Evolutionary conservation across 2,113 vertebrate species (phyloP).

Genomic region (Holacanthus passer): DNA sequence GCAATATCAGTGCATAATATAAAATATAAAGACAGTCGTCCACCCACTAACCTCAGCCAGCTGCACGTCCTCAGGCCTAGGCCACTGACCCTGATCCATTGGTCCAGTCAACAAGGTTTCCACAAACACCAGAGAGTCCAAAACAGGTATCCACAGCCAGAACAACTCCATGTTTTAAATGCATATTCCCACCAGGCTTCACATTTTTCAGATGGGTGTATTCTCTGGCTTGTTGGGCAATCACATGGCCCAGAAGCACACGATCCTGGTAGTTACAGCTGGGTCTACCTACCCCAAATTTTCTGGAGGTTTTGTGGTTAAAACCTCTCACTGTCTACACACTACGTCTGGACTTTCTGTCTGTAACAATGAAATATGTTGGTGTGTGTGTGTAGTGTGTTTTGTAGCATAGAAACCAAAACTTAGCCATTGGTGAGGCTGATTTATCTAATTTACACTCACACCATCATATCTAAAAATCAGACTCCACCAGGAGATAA

Average conservation of each 20-base stretch:
- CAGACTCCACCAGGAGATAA: background rate
- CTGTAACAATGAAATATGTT: slow-evolving; percentile 33
- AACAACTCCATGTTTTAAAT: slow-evolving; percentile 70
- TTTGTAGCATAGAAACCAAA: slow-evolving; percentile 41
- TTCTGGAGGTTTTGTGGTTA: slow-evolving; percentile 63
- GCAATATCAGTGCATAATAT: background rate
- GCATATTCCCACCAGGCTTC: slow-evolving; percentile 33
- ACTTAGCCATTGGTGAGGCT: slow-evolving; percentile 21
- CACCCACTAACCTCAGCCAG: slow-evolving; percentile 78
- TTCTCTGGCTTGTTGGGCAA: slow-evolving; percentile 44
- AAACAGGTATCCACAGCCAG: slow-evolving; percentile 52
- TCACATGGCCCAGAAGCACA: slow-evolving; percentile 42
- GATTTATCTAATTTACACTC: slow-evolving; percentile 14
- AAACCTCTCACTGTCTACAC: slow-evolving; percentile 53
- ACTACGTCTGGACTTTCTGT: slow-evolving; percentile 62
- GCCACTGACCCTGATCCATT: slow-evolving; percentile 34
- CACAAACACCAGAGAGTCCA: slow-evolving; percentile 60
- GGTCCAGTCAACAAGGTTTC: slow-evolving; percentile 63
- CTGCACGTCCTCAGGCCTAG: slow-evolving; percentile 59
- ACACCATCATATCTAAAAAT: background rate
- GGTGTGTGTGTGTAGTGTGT: slow-evolving; percentile 13
- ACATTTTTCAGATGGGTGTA: slow-evolving; percentile 65
- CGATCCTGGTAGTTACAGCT: slow-evolving; percentile 44
- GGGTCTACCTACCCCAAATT: slow-evolving; percentile 49
- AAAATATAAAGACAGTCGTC: background rate